These are phyloP conservation scores for Actinia tenebrosa DNA, from an alignment of 64 coral and sea anemone genomes.

Conservation along the genomic window DNA sequence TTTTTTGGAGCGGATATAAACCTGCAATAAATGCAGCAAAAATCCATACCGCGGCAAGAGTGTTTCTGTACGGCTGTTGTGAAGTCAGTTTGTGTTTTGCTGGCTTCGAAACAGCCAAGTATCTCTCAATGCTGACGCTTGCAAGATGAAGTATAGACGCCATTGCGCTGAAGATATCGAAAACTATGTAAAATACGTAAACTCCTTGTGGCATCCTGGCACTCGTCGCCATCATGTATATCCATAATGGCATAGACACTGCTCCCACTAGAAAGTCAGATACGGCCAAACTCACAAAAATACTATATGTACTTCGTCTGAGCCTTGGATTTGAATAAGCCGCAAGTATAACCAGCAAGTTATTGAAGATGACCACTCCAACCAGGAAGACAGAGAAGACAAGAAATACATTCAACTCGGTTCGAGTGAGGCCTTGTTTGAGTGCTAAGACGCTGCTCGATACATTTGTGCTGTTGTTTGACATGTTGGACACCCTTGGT, in stretches of 20 bases:
- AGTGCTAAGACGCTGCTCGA: not conserved
- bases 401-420: slow-evolving; percentile 15
- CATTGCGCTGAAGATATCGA: slow-evolving; percentile 77
- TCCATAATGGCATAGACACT: slow-evolving; percentile 65
- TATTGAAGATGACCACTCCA: slow-evolving; percentile 34
- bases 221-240: slow-evolving; percentile 30
- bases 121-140: slow-evolving; percentile 69
- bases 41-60: slow-evolving; percentile 41
- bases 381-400: slow-evolving; percentile 27
- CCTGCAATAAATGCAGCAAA: slow-evolving; percentile 35
- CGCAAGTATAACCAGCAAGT: slow-evolving; percentile 57
- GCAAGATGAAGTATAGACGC: slow-evolving; percentile 75
- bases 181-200: slow-evolving; percentile 34
- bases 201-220: not conserved
- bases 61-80: slow-evolving; percentile 27
- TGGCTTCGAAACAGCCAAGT: slow-evolving; percentile 65
- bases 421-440: not conserved
- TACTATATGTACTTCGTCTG: slow-evolving; percentile 44
- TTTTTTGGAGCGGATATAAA: slow-evolving; percentile 19
- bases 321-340: slow-evolving; percentile 51
- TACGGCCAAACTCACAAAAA: slow-evolving; percentile 63
- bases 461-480: not conserved
- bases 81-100: slow-evolving; percentile 43
- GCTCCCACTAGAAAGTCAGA: slow-evolving; percentile 68
- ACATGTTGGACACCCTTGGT: not conserved